A percentile compares a stretch with the other conserved stretches of the same genome.
These are phyloP conservation scores for Belonocnema kinseyi DNA, from an alignment of 1,140 invertebrate genomes.

Conservation along the genomic window DNA sequence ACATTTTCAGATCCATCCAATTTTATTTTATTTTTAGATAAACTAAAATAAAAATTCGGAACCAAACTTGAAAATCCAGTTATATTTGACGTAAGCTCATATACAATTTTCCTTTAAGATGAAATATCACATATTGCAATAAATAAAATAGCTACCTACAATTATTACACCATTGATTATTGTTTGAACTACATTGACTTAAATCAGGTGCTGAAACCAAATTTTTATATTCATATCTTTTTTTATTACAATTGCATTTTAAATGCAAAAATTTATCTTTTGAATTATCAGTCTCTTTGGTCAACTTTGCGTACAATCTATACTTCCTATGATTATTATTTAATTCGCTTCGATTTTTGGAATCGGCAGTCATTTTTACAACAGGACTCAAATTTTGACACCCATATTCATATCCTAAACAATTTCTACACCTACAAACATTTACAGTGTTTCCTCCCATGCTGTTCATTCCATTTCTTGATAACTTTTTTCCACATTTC, in stretches of 20 bases:
- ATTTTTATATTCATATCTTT: not conserved
- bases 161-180: not conserved
- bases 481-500: not conserved
- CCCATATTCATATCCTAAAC: not conserved
- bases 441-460: not conserved
- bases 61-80: too few relatives aligned
- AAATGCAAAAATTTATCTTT: not conserved
- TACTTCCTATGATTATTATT: not conserved
- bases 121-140: too few relatives aligned
- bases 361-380: not conserved
- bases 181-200: not conserved
- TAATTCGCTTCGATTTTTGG: not conserved
- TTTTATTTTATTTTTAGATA: too few relatives aligned
- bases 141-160: not conserved
- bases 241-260: not conserved
- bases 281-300: not conserved
- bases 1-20: too few relatives aligned
- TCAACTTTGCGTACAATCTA: slow-evolving; percentile 6
- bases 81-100: too few relatives aligned
- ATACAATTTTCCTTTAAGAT: too few relatives aligned
- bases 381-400: not conserved
- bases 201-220: not conserved
- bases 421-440: not conserved
- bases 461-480: not conserved
- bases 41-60: too few relatives aligned